Evolutionary conservation across 2,888 invertebrate genomes (phyloP), one percentile per base, ranked within the genome.

Genomic region (Drosophila leonis): DNA sequence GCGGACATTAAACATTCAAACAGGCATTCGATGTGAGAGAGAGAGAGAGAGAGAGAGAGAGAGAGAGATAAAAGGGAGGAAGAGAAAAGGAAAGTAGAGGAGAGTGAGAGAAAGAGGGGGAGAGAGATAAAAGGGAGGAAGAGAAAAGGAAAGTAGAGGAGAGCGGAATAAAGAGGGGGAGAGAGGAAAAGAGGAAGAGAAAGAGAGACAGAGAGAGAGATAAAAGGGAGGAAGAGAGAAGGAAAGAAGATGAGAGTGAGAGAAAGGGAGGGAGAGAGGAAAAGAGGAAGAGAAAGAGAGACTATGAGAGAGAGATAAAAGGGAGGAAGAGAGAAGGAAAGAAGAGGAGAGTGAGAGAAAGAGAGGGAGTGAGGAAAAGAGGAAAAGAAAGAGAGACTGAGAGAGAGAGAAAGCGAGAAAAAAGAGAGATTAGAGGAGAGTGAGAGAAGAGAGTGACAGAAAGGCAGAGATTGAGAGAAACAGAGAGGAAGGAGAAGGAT

Each of bases 1-100:
- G 68, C 64, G 69, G 64, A 70, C 80, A 72, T 79, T 81, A 72
- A 83, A 72, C 69, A 72, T 64, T 59, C 67, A 41, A 64, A 49
- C 18, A 18, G 54, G 1, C 33, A 24, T 5, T 8, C 51, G 15
- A 27, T 39, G 24, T 24, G 15, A n/a, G 15, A 15, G 15, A n/a
- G n/a, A 1, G 39, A n/a, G n/a, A n/a, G n/a, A n/a, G 39, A 39
- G 39, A n/a, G 8, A 8, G 8, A 39, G 37, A 37, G 37, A 15
- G 7, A 4, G 7, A 15, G 7, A 15, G 2, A 6, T n/a, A 3
- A 8, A 4, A 4, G 9, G 9, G 39, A 6, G 13, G 13, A 2
- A 12, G 12, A 12, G 35, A 42, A 20, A 20, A 5, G 20, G n/a
- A n/a, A n/a, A n/a, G n/a, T n/a, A n/a, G n/a, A n/a, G n/a, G 20